Evolutionary conservation across 2,113 vertebrate species (phyloP).

Genomic region (Rhynchomys soricoides): DNA sequence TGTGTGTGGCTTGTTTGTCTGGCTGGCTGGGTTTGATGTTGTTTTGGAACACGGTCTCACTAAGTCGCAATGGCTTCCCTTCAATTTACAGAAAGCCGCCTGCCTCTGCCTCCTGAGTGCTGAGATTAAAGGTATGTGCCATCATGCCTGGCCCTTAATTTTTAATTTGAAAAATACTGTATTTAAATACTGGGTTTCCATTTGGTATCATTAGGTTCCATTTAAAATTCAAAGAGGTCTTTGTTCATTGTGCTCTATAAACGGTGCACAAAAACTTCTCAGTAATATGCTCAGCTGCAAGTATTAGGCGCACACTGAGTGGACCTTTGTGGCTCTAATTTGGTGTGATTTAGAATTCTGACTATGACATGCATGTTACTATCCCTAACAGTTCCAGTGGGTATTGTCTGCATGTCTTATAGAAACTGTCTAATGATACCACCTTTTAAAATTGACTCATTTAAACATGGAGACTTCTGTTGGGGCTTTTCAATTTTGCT

Average conservation of each 20-base stretch:
- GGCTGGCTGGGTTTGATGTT: background rate
- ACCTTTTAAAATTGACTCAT: background rate
- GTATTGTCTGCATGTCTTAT: background rate
- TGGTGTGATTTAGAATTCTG: background rate
- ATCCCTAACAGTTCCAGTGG: background rate
- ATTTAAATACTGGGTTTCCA: background rate
- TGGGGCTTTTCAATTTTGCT: background rate
- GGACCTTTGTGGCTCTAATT: slow-evolving; percentile 5
- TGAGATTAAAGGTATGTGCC: background rate
- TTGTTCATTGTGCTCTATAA: background rate
- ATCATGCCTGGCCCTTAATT: background rate
- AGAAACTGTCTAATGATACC: background rate
- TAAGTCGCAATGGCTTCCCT: background rate
- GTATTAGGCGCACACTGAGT: background rate
- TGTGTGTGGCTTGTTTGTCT: background rate
- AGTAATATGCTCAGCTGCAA: background rate
- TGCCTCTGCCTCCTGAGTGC: background rate
- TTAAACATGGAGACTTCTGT: background rate
- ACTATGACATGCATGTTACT: background rate
- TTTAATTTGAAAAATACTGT: slow-evolving; percentile 50
- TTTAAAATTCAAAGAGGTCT: slow-evolving; percentile 37
- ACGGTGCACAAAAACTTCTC: background rate
- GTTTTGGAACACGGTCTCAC: background rate
- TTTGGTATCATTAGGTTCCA: slow-evolving; percentile 16
- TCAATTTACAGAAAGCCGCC: background rate